Percentiles rank a stretch among this genome's conserved stretches.
Evolutionary conservation across 2,797 vertebrate genomes (phyloP).

Genomic region (Mormyrops attenuatus): DNA sequence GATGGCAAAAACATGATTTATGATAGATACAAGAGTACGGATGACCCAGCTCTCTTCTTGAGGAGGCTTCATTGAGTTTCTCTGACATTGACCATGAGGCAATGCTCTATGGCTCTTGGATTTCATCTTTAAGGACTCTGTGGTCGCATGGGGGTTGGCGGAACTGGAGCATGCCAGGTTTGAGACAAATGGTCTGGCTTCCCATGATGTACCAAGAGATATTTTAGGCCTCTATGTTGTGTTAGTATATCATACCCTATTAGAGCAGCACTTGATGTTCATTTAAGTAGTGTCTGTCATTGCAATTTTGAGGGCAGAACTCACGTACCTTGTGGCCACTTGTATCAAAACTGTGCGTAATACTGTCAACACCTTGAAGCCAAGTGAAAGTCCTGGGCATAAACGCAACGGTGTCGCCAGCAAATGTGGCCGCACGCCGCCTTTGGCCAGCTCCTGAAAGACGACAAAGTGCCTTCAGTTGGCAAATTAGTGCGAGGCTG

Average conservation of each 20-base stretch:
- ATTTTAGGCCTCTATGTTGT: neutral
- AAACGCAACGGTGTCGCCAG: neutral
- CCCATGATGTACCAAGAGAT: neutral
- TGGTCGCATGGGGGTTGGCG: neutral
- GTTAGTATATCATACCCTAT: neutral
- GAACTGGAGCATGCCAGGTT: neutral
- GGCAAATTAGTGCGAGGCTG: slow-evolving; percentile 35
- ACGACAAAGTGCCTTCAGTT: neutral
- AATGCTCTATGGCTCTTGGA: neutral
- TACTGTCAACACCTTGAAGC: neutral
- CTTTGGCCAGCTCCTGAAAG: neutral
- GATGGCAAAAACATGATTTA: neutral
- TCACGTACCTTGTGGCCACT: neutral
- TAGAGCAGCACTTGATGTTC: neutral
- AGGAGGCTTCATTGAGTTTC: neutral
- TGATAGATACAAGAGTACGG: neutral
- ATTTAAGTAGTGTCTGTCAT: neutral
- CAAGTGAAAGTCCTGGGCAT: neutral
- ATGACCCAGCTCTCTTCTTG: neutral
- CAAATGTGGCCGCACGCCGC: neutral
- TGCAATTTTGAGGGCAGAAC: neutral
- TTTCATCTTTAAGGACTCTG: neutral
- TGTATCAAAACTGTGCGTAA: neutral
- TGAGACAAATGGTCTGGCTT: neutral
- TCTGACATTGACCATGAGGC: neutral